A percentile compares a stretch with the other conserved stretches of the same genome.
Evolutionary conservation across 2,888 invertebrate species (phyloP).

Genomic region (Hypena proboscidalis): DNA sequence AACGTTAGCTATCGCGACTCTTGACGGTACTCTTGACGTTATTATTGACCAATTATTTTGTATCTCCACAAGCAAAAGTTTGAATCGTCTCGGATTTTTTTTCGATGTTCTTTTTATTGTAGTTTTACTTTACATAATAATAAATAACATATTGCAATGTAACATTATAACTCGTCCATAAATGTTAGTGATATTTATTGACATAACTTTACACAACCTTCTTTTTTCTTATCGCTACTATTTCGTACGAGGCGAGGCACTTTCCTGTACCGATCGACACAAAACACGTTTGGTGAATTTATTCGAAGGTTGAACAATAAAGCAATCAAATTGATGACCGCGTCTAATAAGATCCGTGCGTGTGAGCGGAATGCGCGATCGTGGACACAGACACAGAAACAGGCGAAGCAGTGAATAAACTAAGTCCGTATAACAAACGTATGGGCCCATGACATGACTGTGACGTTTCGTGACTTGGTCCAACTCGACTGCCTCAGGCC

Average conservation of each 20-base stretch:
- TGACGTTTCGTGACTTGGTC: constrained; percentile 69
- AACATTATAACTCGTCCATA: too few relatives aligned
- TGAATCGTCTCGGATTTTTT: too few relatives aligned
- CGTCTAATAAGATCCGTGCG: constrained; percentile 16
- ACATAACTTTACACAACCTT: constrained; percentile 8
- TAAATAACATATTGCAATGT: too few relatives aligned
- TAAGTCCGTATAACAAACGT: constrained; percentile 12
- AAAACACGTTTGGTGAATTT: constrained; percentile 7
- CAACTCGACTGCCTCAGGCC: constrained; percentile 65
- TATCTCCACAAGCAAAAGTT: too few relatives aligned
- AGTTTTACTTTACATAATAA: too few relatives aligned
- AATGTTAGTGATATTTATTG: too few relatives aligned
- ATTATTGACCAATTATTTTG: too few relatives aligned
- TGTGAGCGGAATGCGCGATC: constrained; percentile 21
- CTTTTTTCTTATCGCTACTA: constrained; percentile 7
- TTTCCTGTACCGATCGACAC: constrained; percentile 1
- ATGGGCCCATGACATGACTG: constrained; percentile 47
- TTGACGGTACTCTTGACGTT: too few relatives aligned
- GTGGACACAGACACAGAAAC: constrained; percentile 17
- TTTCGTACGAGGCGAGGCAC: constrained; percentile 3
- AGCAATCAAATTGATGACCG: constrained; percentile 16
- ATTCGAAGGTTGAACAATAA: constrained; percentile 14
- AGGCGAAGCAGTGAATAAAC: constrained; percentile 16
- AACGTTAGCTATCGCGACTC: constrained; percentile 9
- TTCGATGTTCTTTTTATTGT: too few relatives aligned